Evolutionary conservation across 1,140 invertebrate genomes (phyloP).

Genomic region (Bombus breviceps): DNA sequence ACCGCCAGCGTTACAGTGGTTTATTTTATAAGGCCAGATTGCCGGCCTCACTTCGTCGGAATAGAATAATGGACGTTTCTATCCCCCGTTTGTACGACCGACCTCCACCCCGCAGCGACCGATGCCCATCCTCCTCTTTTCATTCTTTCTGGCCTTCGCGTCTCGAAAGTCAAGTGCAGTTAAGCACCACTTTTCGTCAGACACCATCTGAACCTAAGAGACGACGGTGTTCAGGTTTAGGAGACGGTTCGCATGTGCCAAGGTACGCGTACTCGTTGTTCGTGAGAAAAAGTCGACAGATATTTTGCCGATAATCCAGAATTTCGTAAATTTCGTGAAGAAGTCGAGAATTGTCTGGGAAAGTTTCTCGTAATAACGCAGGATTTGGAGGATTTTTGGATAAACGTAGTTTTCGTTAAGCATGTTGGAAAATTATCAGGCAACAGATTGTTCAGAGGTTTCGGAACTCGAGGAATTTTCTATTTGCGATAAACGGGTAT

Average conservation of each 20-base stretch:
- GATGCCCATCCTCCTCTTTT: slow-evolving; percentile 17
- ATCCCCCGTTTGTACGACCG: slow-evolving; percentile 56
- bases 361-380: too few relatives aligned
- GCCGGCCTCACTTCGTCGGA: slow-evolving; percentile 77
- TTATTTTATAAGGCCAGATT: slow-evolving; percentile 81
- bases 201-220: background rate
- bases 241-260: background rate
- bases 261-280: background rate
- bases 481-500: too few relatives aligned
- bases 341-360: too few relatives aligned
- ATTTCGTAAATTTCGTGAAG: too few relatives aligned
- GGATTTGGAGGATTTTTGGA: background rate
- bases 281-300: background rate
- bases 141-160: slow-evolving; percentile 58
- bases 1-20: slow-evolving; percentile 71
- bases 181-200: slow-evolving; percentile 66
- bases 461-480: background rate
- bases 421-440: too few relatives aligned
- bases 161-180: slow-evolving; percentile 73
- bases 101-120: background rate
- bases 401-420: too few relatives aligned
- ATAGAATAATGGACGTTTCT: slow-evolving; percentile 80
- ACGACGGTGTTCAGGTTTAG: background rate
- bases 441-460: too few relatives aligned
- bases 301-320: too few relatives aligned